Percentiles rank a stretch among this genome's conserved stretches.
phyloP scores from a whole-genome alignment of 2,888 invertebrate species.

The Syrista parreyssii region DNA sequence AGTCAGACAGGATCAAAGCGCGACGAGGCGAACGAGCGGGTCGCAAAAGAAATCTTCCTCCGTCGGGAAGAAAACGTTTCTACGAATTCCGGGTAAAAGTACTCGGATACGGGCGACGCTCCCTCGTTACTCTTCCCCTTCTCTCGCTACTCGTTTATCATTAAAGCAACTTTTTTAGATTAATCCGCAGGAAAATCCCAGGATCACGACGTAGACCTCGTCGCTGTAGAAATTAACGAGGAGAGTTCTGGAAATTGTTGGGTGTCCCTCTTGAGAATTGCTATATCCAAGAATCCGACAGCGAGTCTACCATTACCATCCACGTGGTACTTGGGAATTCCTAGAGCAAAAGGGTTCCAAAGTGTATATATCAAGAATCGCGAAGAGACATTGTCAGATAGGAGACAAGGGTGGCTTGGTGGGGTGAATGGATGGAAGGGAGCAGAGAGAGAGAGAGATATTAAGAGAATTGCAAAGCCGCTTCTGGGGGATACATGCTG shows the following conservation, averaged over 20 bases:
- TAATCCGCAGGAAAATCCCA: neutral
- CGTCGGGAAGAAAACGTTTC: neutral
- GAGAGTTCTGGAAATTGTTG: neutral
- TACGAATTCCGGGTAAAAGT: neutral
- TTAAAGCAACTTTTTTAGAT: neutral
- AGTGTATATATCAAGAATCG: neutral
- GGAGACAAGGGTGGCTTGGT: fast-evolving
- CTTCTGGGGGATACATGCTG: neutral
- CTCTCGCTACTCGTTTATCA: neutral
- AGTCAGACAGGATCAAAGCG: neutral
- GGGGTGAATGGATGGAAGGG: neutral
- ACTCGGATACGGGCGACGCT: neutral
- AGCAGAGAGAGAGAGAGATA: neutral
- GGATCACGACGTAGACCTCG: neutral
- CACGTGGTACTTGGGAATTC: neutral
- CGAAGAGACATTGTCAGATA: neutral
- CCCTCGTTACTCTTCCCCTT: neutral
- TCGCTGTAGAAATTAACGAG: neutral
- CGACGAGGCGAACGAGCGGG: neutral
- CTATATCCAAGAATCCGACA: neutral
- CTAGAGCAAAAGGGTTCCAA: neutral
- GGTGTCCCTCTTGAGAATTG: neutral
- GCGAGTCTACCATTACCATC: neutral
- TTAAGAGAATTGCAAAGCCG: neutral
- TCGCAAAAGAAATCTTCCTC: neutral